Percentiles rank a stretch among this genome's conserved stretches.
Conservation (phyloP, 2,888 invertebrate species). For the Pecten maximus region DNA sequence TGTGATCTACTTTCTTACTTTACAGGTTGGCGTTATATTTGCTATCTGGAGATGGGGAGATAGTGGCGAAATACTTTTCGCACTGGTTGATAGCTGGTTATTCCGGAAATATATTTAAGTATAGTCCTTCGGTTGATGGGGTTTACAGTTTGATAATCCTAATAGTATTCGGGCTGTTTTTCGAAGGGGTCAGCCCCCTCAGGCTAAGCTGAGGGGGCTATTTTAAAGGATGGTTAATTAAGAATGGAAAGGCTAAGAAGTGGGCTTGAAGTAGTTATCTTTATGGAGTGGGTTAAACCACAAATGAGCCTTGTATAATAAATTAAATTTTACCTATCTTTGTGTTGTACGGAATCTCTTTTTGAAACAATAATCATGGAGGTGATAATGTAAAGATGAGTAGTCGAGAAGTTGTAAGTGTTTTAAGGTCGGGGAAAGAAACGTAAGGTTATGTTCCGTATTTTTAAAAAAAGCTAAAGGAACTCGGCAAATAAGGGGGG, state of each 20-base stretch:
- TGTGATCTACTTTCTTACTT: conserved; percentile 56
- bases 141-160: no score
- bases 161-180: no score
- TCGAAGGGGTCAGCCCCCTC: neutral
- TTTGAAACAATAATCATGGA: neutral
- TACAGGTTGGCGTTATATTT: conserved; percentile 54
- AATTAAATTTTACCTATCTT: neutral
- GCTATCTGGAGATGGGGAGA: conserved; percentile 49
- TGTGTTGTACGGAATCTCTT: neutral
- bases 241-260: neutral
- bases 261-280: neutral
- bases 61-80: conserved; percentile 67
- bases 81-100: conserved; percentile 62
- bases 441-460: neutral
- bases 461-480: conserved; percentile 54
- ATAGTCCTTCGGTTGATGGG: neutral
- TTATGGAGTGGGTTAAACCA: neutral
- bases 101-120: conserved; percentile 51
- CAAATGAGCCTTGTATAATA: neutral
- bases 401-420: neutral
- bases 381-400: neutral
- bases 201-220: neutral
- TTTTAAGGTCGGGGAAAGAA: neutral
- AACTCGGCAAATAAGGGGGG: conserved; percentile 73
- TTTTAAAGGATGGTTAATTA: neutral